Percentiles rank a stretch among this genome's conserved stretches.
Conservation (phyloP, 2,113 vertebrate species). For the Hyla sarda region DNA sequence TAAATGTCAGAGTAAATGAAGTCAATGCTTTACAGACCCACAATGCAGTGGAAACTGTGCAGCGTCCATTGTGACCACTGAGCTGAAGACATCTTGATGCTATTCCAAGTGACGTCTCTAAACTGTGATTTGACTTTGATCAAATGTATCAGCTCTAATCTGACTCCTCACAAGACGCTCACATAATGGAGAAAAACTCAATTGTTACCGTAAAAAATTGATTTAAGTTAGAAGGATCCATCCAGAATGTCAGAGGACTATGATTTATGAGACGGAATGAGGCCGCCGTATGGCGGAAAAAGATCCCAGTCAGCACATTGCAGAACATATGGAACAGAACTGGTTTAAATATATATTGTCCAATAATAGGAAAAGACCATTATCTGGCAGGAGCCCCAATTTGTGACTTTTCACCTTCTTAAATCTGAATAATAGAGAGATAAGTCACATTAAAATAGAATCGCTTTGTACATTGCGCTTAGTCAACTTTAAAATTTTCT, state of each 20-base stretch:
- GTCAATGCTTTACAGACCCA: not conserved
- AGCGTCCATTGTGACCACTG: conserved; percentile 59
- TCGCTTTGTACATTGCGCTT: not conserved
- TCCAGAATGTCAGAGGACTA: conserved; percentile 35
- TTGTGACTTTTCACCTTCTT: not conserved
- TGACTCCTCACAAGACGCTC: conserved; percentile 36
- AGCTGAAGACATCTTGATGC: conserved; percentile 55
- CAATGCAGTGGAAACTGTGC: conserved; percentile 34
- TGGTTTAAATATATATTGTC: not conserved
- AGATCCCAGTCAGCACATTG: not conserved
- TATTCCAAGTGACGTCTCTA: conserved; percentile 44
- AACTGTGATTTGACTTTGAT: conserved; percentile 59
- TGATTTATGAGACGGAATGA: conserved; percentile 59
- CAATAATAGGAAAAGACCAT: not conserved
- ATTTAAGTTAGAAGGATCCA: not conserved
- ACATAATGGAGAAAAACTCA: conserved; percentile 32
- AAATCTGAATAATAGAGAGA: not conserved
- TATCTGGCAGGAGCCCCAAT: not conserved
- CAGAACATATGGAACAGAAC: not conserved
- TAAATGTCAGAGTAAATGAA: not conserved
- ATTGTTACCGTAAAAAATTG: conserved; percentile 32
- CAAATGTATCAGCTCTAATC: conserved; percentile 55
- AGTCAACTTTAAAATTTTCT: not conserved
- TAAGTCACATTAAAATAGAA: not conserved
- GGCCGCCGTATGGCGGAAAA: conserved; percentile 57